Percentiles rank a stretch among this genome's conserved stretches.
Conservation (phyloP, 2,888 invertebrate genomes). For the Brachycybe producta region DNA sequence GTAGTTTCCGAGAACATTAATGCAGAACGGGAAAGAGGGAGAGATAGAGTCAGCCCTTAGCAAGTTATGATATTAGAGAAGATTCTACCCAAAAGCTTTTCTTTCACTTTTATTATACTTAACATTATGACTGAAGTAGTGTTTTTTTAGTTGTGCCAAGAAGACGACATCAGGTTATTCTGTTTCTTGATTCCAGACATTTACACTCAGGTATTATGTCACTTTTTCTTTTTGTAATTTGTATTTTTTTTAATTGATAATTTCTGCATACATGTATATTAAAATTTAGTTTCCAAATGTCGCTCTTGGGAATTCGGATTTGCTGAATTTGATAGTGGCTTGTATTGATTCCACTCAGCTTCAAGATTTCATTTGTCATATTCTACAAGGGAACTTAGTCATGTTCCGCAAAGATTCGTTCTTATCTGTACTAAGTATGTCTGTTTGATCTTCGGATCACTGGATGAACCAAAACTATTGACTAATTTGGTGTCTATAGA, state of each 20-base stretch:
- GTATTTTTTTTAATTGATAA: background rate
- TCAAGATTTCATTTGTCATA: slow-evolving; percentile 77
- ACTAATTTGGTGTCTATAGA: slow-evolving; percentile 54
- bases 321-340: slow-evolving; percentile 78
- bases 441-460: background rate
- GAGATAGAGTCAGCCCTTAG: no score
- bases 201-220: slow-evolving; percentile 51
- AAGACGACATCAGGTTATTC: slow-evolving; percentile 74
- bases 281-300: slow-evolving; percentile 55
- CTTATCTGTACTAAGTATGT: slow-evolving; percentile 36
- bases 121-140: no score
- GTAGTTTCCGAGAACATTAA: no score
- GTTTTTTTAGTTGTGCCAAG: slow-evolving; percentile 55
- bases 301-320: slow-evolving; percentile 72
- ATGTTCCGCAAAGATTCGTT: slow-evolving; percentile 41
- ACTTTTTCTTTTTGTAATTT: slow-evolving; percentile 16
- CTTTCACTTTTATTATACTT: no score
- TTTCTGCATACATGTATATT: slow-evolving; percentile 5
- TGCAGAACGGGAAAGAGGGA: no score
- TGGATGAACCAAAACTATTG: slow-evolving; percentile 41
- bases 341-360: slow-evolving; percentile 80
- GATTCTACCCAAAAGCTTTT: no score
- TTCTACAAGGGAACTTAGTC: slow-evolving; percentile 64
- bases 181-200: slow-evolving; percentile 87
- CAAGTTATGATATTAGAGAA: no score